Conservation (phyloP, 2,797 vertebrate genomes). For the Craterocephalus amniculus region DNA sequence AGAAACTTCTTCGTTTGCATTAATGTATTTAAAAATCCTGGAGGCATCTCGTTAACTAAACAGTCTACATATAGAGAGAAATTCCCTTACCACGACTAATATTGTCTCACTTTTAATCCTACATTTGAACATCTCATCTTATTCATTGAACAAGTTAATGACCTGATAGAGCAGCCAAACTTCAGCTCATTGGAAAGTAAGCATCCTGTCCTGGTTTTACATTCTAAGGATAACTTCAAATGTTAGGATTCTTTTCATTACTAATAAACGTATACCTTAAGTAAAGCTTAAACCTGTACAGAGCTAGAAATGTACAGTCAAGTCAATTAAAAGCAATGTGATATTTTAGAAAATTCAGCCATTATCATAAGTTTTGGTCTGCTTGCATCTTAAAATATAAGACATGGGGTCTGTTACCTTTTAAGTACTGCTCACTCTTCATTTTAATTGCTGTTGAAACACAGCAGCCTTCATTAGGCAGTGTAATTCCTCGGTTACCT, state of each 20-base stretch:
- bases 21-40: background rate
- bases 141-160: background rate
- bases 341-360: conserved; percentile 29
- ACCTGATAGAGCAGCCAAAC: background rate
- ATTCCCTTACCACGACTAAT: background rate
- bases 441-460: conserved; percentile 21
- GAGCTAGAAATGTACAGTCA: background rate
- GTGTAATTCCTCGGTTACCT: conserved; percentile 50
- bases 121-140: background rate
- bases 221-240: background rate
- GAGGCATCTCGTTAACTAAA: conserved; percentile 1
- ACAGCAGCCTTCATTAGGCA: conserved; percentile 17
- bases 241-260: too few relatives aligned
- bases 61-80: conserved; percentile 3
- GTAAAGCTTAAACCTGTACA: conserved; percentile 10
- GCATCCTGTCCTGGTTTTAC: background rate
- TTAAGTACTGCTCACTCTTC: background rate
- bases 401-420: background rate
- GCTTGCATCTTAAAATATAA: conserved; percentile 14
- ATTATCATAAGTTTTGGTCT: conserved; percentile 20
- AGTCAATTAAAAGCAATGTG: conserved; percentile 2
- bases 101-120: background rate
- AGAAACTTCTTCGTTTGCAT: conserved; percentile 6
- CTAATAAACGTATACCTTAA: conserved; percentile 36
- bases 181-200: background rate